Conservation (phyloP, 1,140 invertebrate species). For the Asbolus verrucosus region DNA sequence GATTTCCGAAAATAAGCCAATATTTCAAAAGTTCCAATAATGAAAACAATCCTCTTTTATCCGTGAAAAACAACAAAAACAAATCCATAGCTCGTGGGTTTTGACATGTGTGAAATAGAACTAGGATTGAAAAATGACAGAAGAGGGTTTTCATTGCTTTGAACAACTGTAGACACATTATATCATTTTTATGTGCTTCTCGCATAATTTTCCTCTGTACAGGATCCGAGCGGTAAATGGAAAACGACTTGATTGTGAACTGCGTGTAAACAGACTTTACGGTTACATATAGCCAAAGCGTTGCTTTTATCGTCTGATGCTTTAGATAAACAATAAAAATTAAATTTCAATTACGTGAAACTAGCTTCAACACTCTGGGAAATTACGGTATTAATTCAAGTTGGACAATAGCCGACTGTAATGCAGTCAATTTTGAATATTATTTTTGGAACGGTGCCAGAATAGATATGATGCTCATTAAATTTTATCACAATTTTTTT, state of each 20-base stretch:
- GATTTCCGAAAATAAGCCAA: slow-evolving; percentile 37
- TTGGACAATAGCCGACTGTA: slow-evolving; percentile 4
- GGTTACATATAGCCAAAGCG: neutral
- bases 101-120: slow-evolving; percentile 38
- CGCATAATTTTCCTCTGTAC: slow-evolving; percentile 26
- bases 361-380: slow-evolving; percentile 15
- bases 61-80: slow-evolving; percentile 36
- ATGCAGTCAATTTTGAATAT: slow-evolving; percentile 17
- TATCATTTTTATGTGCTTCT: slow-evolving; percentile 28
- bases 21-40: slow-evolving; percentile 39
- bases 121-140: slow-evolving; percentile 37
- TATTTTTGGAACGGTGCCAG: slow-evolving; percentile 8
- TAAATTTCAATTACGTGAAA: slow-evolving; percentile 17
- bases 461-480: slow-evolving; percentile 9
- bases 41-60: slow-evolving; percentile 39
- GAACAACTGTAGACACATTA: slow-evolving; percentile 26
- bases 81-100: slow-evolving; percentile 37
- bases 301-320: neutral
- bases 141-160: slow-evolving; percentile 36
- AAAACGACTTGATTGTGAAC: slow-evolving; percentile 26
- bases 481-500: slow-evolving; percentile 16
- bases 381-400: slow-evolving; percentile 3
- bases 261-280: slow-evolving; percentile 5
- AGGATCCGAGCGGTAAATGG: neutral
- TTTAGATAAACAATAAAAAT: slow-evolving; percentile 20